Evolutionary conservation across 2,113 vertebrate genomes (phyloP).

Genomic region (Seriola quinqueradiata): DNA sequence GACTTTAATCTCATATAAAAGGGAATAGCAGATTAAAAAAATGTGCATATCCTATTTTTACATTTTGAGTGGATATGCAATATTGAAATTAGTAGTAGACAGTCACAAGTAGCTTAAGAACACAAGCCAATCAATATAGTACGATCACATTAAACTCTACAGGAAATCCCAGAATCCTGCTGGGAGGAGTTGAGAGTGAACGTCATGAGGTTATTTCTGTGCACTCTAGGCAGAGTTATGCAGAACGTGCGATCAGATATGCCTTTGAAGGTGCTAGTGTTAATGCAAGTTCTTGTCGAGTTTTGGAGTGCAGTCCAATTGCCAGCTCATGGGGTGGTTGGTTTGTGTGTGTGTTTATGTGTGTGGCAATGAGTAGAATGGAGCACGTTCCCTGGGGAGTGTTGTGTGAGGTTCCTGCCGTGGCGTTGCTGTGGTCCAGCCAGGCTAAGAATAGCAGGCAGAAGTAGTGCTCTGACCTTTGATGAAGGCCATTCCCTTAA

Average conservation of each 20-base stretch:
- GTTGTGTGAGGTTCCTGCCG: conserved; percentile 59
- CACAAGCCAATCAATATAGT: neutral
- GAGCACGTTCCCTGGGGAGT: conserved; percentile 38
- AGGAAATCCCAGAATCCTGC: conserved; percentile 12
- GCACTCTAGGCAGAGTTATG: neutral
- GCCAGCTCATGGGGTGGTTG: conserved; percentile 3
- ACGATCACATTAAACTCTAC: neutral
- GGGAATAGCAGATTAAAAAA: neutral
- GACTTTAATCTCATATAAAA: conserved; percentile 43
- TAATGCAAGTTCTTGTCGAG: conserved; percentile 38
- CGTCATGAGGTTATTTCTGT: conserved; percentile 16
- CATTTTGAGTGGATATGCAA: neutral
- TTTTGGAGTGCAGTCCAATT: conserved; percentile 54
- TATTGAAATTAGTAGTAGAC: neutral
- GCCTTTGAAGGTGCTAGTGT: conserved; percentile 23
- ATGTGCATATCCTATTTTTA: neutral
- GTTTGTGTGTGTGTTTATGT: conserved; percentile 18
- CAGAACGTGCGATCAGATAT: conserved; percentile 19
- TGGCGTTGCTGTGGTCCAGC: conserved; percentile 62
- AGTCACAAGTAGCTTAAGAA: neutral
- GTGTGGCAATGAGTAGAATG: conserved; percentile 4
- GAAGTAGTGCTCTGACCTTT: conserved; percentile 65
- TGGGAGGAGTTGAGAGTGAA: neutral
- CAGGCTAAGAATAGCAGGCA: conserved; percentile 70
- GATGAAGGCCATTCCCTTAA: conserved; percentile 44